Percentiles rank a stretch among this genome's conserved stretches.
Conservation (phyloP, 2,888 invertebrate species). For the Mythimna ferrago region DNA sequence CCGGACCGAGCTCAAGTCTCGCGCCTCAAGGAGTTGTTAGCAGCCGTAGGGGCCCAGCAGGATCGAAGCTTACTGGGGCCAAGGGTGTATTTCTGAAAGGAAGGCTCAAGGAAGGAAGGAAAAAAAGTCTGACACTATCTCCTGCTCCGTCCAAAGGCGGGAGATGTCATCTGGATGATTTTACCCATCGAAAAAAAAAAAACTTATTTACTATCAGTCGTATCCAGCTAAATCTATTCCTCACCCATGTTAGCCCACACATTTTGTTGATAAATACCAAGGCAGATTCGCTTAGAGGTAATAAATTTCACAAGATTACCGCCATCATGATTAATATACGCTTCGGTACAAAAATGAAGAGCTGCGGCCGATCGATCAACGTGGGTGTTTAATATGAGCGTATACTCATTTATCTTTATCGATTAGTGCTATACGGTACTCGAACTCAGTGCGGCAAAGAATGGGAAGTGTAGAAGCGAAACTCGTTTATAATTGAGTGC, state of each 20-base stretch:
- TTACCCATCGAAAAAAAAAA: too few relatives aligned
- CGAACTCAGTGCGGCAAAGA: conserved; percentile 19
- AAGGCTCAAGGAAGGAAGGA: too few relatives aligned
- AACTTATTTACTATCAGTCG: conserved; percentile 21
- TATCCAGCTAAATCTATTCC: conserved; percentile 59
- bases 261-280: conserved; percentile 87
- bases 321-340: conserved; percentile 86
- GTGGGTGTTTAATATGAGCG: conserved; percentile 89
- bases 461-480: conserved; percentile 14
- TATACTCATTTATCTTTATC: conserved; percentile 85
- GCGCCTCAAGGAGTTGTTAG: too few relatives aligned
- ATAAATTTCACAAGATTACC: conserved; percentile 90
- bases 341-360: conserved; percentile 87
- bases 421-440: conserved; percentile 75
- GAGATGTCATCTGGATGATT: too few relatives aligned
- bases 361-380: conserved; percentile 84
- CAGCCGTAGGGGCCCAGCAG: too few relatives aligned
- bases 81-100: too few relatives aligned
- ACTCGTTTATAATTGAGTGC: too few relatives aligned
- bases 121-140: too few relatives aligned
- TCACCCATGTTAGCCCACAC: conserved; percentile 82
- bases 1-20: too few relatives aligned
- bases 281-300: conserved; percentile 89
- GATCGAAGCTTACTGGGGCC: too few relatives aligned
- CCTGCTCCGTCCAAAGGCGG: too few relatives aligned